Conservation (phyloP, 2,888 invertebrate genomes). For the Ormyrus thymus region DNA sequence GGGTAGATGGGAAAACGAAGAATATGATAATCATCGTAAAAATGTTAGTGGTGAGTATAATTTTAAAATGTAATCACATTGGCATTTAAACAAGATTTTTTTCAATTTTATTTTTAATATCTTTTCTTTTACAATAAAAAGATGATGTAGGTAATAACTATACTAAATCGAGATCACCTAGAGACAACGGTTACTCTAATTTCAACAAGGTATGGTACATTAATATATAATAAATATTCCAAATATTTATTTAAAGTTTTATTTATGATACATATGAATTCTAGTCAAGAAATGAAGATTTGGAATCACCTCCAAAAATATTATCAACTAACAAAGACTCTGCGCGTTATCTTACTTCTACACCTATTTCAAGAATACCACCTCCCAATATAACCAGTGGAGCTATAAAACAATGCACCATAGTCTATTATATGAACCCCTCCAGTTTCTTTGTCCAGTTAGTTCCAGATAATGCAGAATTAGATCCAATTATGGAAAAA, state of each 20-base stretch:
- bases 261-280: slow-evolving; percentile 1
- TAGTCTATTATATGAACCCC: slow-evolving; percentile 64
- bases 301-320: slow-evolving; percentile 2
- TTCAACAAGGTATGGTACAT: slow-evolving; percentile 26
- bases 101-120: not conserved
- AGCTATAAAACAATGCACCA: slow-evolving; percentile 63
- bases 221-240: not conserved
- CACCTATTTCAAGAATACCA: slow-evolving; percentile 46
- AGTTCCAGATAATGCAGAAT: slow-evolving; percentile 63
- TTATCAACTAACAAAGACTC: not conserved
- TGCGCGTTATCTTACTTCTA: slow-evolving; percentile 14
- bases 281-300: slow-evolving; percentile 12
- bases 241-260: not conserved
- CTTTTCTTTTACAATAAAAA: slow-evolving; percentile 18
- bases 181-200: slow-evolving; percentile 5
- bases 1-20: slow-evolving; percentile 53
- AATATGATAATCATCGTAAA: slow-evolving; percentile 21
- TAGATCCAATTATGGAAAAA: slow-evolving; percentile 65
- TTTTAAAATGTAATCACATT: no score
- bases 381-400: slow-evolving; percentile 62
- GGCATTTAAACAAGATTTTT: not conserved
- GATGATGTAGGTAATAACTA: slow-evolving; percentile 15
- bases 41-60: slow-evolving; percentile 23
- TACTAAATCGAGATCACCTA: slow-evolving; percentile 9
- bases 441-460: slow-evolving; percentile 70